These are phyloP conservation scores for Pseudococcus longispinus DNA, from an alignment of 2,888 invertebrate genomes.

Conservation along the genomic window DNA sequence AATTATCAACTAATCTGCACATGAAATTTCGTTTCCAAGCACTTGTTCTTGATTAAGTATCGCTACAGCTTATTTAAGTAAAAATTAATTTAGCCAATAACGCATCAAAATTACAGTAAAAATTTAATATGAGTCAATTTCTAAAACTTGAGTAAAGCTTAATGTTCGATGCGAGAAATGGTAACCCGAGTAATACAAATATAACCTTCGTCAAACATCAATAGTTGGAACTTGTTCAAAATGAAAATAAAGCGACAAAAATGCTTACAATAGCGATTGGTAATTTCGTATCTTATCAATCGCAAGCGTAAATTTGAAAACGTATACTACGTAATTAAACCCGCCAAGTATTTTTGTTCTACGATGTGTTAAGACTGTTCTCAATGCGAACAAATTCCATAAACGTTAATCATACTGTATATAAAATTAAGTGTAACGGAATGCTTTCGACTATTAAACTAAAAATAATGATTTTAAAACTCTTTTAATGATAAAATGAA, in stretches of 20 bases:
- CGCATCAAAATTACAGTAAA: not conserved
- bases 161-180: not conserved
- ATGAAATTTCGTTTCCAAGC: not conserved
- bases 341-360: not conserved
- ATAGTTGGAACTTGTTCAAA: not conserved
- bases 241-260: not conserved
- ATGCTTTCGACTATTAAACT: constrained; percentile 18
- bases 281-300: not conserved
- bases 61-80: too few relatives aligned
- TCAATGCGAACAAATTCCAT: not conserved
- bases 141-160: not conserved
- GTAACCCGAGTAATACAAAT: not conserved
- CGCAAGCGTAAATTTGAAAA: not conserved
- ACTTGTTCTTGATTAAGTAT: not conserved
- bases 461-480: not conserved
- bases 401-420: not conserved
- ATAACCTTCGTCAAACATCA: not conserved
- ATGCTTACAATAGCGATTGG: not conserved
- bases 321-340: not conserved
- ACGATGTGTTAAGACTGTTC: not conserved
- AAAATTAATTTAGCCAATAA: not conserved
- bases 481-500: not conserved
- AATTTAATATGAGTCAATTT: not conserved
- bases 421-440: constrained; percentile 23
- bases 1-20: not conserved